Conservation (phyloP, 2,113 vertebrate species). For the Tragelaphus strepsiceros region DNA sequence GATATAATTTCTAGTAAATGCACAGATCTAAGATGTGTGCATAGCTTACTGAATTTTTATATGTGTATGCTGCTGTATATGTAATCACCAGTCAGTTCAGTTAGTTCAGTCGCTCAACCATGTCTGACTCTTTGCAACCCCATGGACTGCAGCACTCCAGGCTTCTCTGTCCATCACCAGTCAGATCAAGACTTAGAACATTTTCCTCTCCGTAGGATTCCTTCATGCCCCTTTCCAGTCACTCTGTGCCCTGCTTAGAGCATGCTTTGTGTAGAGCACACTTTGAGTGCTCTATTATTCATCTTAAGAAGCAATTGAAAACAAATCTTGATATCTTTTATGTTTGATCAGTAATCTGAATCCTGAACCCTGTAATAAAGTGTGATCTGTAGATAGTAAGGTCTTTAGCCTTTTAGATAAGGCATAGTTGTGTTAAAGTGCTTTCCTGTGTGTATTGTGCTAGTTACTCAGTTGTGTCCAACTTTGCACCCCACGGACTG, state of each 20-base stretch:
- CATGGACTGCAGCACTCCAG: background rate
- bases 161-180: background rate
- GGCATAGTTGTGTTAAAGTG: background rate
- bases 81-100: background rate
- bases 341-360: background rate
- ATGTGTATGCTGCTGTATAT: background rate
- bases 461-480: background rate
- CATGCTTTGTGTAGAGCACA: background rate
- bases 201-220: background rate
- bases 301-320: background rate
- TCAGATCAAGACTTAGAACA: background rate
- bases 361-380: background rate
- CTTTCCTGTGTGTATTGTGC: background rate
- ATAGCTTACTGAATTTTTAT: background rate
- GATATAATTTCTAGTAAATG: background rate
- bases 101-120: background rate
- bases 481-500: background rate
- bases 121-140: background rate
- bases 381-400: background rate
- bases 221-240: background rate
- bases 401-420: background rate
- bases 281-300: background rate
- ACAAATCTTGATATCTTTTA: background rate
- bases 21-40: background rate
- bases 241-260: background rate